These are phyloP conservation scores for Heliconius hewitsoni DNA, from an alignment of 1,140 invertebrate species.

Conservation along the genomic window DNA sequence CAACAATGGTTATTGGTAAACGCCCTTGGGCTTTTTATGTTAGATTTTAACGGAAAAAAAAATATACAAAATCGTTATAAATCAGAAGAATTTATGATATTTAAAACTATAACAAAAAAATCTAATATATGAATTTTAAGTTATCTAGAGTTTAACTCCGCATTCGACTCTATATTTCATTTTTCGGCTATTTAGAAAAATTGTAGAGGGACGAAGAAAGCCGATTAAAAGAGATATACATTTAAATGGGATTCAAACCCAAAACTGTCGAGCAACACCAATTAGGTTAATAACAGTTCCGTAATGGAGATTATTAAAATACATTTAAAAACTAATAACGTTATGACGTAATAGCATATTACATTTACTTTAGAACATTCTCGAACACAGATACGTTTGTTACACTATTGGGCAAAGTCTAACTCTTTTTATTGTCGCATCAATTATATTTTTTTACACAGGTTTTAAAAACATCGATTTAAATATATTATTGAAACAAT, in stretches of 20 bases:
- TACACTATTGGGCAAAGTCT: constrained; percentile 6
- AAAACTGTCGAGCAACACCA: background rate
- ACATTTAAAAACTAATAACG: background rate
- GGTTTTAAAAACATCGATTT: background rate
- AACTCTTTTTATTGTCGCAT: background rate
- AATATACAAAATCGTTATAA: background rate
- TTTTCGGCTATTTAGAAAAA: too few species aligned
- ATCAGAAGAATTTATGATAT: background rate
- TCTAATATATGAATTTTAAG: too few species aligned
- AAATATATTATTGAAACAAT: background rate
- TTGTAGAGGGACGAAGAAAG: background rate
- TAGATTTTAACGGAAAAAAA: background rate
- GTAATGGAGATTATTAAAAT: background rate
- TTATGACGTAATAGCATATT: background rate
- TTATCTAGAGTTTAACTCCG: too few species aligned
- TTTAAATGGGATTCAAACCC: background rate
- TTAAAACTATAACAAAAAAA: too few species aligned
- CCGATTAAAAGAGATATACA: background rate
- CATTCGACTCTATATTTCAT: too few species aligned
- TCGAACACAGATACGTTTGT: background rate
- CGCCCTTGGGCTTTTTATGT: background rate
- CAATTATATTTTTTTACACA: background rate
- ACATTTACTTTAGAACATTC: constrained; percentile 4
- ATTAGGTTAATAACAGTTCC: background rate
- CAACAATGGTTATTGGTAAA: background rate